Evolutionary conservation across 2,797 vertebrate species (phyloP).

Genomic region (Pelochelys cantorii): DNA sequence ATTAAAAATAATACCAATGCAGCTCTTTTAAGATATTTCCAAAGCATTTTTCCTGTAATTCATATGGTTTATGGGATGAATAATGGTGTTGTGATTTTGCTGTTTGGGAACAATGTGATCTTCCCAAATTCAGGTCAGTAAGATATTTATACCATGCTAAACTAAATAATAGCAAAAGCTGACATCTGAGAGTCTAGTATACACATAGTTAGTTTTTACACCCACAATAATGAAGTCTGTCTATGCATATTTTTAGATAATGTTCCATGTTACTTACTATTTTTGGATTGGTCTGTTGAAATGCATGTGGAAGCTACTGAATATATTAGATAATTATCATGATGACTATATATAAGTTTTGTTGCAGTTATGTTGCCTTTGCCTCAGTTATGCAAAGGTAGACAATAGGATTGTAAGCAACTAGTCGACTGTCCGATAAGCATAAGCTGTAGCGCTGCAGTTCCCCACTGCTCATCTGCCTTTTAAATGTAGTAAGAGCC

Average conservation of each 20-base stretch:
- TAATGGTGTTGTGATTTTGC: constrained; percentile 2
- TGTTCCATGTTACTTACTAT: constrained; percentile 37
- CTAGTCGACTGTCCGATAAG: too few species aligned
- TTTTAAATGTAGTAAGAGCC: too few species aligned
- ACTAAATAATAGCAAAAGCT: not conserved
- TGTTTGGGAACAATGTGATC: not conserved
- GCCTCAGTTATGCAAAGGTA: constrained; percentile 19
- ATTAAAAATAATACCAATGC: not conserved
- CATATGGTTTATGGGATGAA: not conserved
- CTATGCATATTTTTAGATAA: constrained; percentile 21
- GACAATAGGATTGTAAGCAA: not conserved
- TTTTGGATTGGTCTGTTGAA: constrained; percentile 50
- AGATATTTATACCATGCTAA: not conserved
- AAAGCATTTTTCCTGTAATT: not conserved
- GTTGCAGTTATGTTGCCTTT: not conserved
- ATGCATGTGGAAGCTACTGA: constrained; percentile 5
- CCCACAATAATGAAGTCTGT: not conserved
- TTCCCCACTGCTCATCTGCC: too few species aligned
- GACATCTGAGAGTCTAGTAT: not conserved
- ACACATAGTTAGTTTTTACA: not conserved
- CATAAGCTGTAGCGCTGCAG: too few species aligned
- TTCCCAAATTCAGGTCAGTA: constrained; percentile 9
- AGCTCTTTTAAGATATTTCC: not conserved
- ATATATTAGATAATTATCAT: constrained; percentile 9
- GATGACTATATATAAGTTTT: not conserved